Evolutionary conservation across 2,888 invertebrate genomes (phyloP).

Genomic region (Sepioteuthis lessoniana): DNA sequence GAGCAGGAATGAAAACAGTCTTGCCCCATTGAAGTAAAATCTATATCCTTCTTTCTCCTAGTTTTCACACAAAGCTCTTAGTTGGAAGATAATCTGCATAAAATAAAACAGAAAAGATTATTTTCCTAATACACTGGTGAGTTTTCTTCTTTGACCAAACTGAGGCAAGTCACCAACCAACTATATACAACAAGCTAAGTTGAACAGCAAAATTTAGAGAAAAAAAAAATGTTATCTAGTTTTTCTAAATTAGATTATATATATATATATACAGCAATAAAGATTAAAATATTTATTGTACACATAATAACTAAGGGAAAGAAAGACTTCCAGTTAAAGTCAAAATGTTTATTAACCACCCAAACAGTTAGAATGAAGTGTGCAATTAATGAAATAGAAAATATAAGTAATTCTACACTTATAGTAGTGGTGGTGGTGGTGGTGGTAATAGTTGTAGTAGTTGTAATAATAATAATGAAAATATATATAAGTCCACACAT

Average conservation of each 20-base stretch:
- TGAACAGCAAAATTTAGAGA: not conserved
- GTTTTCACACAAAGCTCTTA: too few relatives aligned
- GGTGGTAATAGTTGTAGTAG: not conserved
- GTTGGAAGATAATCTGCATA: too few relatives aligned
- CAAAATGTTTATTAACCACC: not conserved
- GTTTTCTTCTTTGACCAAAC: too few relatives aligned
- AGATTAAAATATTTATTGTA: not conserved
- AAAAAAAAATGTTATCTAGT: not conserved
- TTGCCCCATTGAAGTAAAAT: too few relatives aligned
- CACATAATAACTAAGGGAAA: not conserved
- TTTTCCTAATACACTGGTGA: too few relatives aligned
- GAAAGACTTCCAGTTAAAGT: not conserved
- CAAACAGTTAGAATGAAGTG: not conserved
- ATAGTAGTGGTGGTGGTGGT: not conserved
- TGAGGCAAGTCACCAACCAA: too few relatives aligned
- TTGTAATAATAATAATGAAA: slow-evolving; percentile 33
- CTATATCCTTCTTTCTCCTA: too few relatives aligned
- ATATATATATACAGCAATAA: not conserved
- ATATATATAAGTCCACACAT: not conserved
- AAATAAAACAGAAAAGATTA: too few relatives aligned
- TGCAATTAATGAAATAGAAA: not conserved
- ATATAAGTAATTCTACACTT: not conserved
- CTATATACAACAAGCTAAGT: not conserved
- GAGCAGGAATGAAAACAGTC: too few relatives aligned
- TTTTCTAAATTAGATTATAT: not conserved